Conservation (phyloP, 2,888 invertebrate genomes). For the Apodemia mormo region DNA sequence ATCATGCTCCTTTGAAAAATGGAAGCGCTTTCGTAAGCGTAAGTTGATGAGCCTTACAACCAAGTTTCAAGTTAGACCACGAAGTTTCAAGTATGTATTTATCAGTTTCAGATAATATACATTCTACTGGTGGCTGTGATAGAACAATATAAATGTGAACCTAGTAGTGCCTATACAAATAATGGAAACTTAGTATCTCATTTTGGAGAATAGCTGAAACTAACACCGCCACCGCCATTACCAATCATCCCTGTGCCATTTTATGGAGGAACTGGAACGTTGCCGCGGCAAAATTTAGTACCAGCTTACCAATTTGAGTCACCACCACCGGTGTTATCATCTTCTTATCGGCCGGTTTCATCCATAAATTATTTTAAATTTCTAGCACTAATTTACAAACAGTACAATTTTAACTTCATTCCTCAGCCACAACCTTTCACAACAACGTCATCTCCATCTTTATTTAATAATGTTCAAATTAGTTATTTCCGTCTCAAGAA, state of each 20-base stretch:
- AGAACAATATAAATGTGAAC: conserved; percentile 56
- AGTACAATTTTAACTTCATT: conserved; percentile 72
- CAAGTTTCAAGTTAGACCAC: too few relatives aligned
- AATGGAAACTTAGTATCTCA: conserved; percentile 53
- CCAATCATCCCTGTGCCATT: conserved; percentile 68
- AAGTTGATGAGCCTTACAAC: too few relatives aligned
- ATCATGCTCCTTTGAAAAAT: too few relatives aligned
- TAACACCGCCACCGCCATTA: conserved; percentile 66
- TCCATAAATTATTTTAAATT: conserved; percentile 62
- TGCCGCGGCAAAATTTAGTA: conserved; percentile 61
- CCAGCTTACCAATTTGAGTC: conserved; percentile 60
- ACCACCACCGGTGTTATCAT: conserved; percentile 47
- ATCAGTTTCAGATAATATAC: conserved; percentile 60
- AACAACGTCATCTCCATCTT: conserved; percentile 70
- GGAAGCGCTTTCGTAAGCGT: too few relatives aligned
- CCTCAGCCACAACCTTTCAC: conserved; percentile 70
- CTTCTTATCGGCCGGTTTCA: conserved; percentile 42
- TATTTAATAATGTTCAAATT: conserved; percentile 81
- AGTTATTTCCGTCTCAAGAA: conserved; percentile 82
- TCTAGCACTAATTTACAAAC: conserved; percentile 73
- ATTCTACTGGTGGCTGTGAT: conserved; percentile 55
- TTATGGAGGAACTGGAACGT: conserved; percentile 56
- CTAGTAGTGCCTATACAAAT: conserved; percentile 49
- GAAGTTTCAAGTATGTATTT: too few relatives aligned
- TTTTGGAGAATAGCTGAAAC: conserved; percentile 66